phyloP scores from a whole-genome alignment of 1,140 invertebrate genomes.

The Drosophila mauritiana region DNA sequence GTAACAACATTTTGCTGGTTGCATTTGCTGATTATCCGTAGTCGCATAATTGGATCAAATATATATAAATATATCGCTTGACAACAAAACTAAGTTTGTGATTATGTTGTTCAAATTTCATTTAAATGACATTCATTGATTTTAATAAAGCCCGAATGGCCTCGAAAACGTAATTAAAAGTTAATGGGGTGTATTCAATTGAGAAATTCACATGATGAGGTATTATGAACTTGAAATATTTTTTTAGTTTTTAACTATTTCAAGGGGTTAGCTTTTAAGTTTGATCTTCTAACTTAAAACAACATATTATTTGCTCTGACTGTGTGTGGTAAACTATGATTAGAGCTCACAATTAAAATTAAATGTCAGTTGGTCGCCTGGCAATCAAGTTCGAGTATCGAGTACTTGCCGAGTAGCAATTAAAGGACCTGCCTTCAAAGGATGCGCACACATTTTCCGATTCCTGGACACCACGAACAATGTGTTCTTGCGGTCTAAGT shows the following conservation, averaged over 20 bases:
- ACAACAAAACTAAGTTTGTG: too few species aligned
- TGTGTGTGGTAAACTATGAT: neutral
- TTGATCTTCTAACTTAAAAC: too few species aligned
- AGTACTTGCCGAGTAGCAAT: neutral
- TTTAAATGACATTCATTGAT: neutral
- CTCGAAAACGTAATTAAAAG: neutral
- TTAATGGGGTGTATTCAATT: constrained; percentile 1
- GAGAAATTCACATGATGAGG: neutral
- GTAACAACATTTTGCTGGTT: neutral
- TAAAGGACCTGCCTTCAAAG: neutral
- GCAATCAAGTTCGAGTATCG: too few species aligned
- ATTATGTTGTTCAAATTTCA: too few species aligned
- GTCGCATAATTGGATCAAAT: neutral
- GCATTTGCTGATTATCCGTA: neutral
- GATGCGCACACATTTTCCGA: constrained; percentile 4
- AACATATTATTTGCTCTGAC: too few species aligned
- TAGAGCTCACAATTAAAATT: neutral
- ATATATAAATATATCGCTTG: neutral
- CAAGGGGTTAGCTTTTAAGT: too few species aligned
- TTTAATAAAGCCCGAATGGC: neutral
- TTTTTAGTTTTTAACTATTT: neutral
- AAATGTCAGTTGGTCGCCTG: neutral
- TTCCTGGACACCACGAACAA: constrained; percentile 24
- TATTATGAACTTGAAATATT: neutral
- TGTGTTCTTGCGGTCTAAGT: constrained; percentile 16